phyloP scores from a whole-genome alignment of 1,140 invertebrate genomes.

The Achatina immaculata region DNA sequence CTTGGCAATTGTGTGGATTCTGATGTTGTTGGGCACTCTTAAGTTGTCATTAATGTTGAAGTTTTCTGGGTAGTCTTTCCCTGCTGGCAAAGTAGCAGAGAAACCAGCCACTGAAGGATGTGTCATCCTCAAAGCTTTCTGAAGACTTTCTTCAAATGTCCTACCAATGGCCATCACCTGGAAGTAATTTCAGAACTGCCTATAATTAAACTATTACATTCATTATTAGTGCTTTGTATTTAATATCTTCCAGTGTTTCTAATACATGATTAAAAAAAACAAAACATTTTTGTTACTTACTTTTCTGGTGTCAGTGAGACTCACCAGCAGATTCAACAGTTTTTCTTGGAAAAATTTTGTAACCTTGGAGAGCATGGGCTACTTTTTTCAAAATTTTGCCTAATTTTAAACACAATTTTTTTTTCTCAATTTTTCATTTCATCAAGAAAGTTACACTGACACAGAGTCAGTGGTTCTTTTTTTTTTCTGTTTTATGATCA shows the following conservation, averaged over 20 bases:
- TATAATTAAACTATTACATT: not conserved
- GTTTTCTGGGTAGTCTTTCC: conserved; percentile 51
- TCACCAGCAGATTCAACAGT: not conserved
- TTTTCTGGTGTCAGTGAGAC: not conserved
- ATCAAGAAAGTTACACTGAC: no score
- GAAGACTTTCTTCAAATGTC: conserved; percentile 63
- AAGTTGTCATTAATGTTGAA: conserved; percentile 54
- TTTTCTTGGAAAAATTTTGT: not conserved
- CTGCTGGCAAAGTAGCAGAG: conserved; percentile 50
- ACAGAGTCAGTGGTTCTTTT: no score
- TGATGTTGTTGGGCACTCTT: conserved; percentile 51
- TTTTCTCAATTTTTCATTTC: no score
- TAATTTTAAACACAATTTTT: not conserved
- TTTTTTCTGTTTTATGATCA: no score
- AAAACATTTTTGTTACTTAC: not conserved
- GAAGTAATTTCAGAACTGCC: not conserved
- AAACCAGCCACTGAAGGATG: conserved; percentile 57
- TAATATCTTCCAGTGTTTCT: no score
- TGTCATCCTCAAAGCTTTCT: conserved; percentile 63
- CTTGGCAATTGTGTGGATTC: conserved; percentile 61
- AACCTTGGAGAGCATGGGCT: not conserved
- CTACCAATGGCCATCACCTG: conserved; percentile 65
- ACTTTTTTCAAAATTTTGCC: not conserved
- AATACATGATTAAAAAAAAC: not conserved
- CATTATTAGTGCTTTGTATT: not conserved